Conservation (phyloP, 2,888 invertebrate genomes). For the Helicoverpa assulta region DNA sequence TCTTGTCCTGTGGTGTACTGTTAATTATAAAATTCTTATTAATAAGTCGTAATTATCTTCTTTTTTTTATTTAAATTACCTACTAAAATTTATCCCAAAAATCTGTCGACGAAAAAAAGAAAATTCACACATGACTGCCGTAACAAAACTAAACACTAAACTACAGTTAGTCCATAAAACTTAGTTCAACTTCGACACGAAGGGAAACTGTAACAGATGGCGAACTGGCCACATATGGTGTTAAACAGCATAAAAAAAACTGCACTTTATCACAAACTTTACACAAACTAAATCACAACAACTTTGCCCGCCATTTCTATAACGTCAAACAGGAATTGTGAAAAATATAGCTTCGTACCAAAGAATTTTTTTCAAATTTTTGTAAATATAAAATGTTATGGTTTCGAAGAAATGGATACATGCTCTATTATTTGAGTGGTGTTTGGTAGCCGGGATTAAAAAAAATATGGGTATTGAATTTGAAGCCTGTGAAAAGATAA, state of each 20-base stretch:
- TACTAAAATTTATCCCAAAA: too few relatives aligned
- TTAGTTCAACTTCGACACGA: constrained; percentile 44
- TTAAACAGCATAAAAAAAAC: constrained; percentile 56
- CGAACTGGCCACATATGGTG: constrained; percentile 38
- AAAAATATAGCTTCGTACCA: constrained; percentile 33
- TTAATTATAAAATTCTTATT: too few relatives aligned
- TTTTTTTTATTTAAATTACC: too few relatives aligned
- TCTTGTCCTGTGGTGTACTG: too few relatives aligned
- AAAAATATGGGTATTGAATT: too few relatives aligned
- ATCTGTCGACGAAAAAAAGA: neutral
- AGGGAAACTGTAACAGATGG: constrained; percentile 59
- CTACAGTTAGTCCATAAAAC: constrained; percentile 52
- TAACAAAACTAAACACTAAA: constrained; percentile 54
- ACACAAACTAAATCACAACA: constrained; percentile 47
- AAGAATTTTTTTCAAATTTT: constrained; percentile 19
- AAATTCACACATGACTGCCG: constrained; percentile 17
- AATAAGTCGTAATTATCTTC: too few relatives aligned
- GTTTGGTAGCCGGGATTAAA: too few relatives aligned
- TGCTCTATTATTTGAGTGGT: too few relatives aligned
- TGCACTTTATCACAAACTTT: constrained; percentile 68
- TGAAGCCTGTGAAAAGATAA: too few relatives aligned
- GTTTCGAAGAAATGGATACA: too few relatives aligned
- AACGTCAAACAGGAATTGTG: constrained; percentile 41
- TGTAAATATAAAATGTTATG: neutral
- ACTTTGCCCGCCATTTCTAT: constrained; percentile 52